A percentile compares a stretch with the other conserved stretches of the same genome.
These are phyloP conservation scores for Trichoplusia ni DNA, from an alignment of 1,140 invertebrate genomes.

Conservation along the genomic window DNA sequence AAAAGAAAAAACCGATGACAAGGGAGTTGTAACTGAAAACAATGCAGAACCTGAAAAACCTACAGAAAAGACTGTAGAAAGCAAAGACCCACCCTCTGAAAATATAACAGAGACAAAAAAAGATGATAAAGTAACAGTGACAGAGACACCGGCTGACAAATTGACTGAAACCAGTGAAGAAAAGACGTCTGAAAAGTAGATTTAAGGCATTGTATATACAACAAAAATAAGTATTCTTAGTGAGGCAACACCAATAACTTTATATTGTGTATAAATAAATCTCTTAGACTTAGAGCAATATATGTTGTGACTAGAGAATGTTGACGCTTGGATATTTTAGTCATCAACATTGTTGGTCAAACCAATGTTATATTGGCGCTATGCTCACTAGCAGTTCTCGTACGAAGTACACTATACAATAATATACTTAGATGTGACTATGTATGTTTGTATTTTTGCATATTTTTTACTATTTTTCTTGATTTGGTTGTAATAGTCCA, in stretches of 20 bases:
- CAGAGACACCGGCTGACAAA: not conserved
- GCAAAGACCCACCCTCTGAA: not conserved
- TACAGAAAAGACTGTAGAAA: not conserved
- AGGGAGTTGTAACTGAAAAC: not conserved
- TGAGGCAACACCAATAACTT: not conserved
- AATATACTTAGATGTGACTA: slow-evolving; percentile 26
- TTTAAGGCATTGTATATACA: slow-evolving; percentile 14
- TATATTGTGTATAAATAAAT: slow-evolving; percentile 5
- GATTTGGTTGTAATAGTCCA: not conserved
- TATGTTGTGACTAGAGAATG: slow-evolving; percentile 6
- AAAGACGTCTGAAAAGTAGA: not conserved
- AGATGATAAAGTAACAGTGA: not conserved
- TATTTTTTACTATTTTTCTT: not conserved
- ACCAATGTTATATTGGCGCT: not conserved
- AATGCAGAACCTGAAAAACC: not conserved
- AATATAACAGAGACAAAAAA: not conserved
- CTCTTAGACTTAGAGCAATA: not conserved
- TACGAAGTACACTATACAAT: slow-evolving; percentile 5
- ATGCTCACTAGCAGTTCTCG: slow-evolving; percentile 6
- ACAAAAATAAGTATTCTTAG: not conserved
- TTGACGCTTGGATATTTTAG: not conserved
- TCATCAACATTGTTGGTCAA: not conserved
- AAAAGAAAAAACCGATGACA: not conserved
- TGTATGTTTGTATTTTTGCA: slow-evolving; percentile 23
- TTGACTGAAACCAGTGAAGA: not conserved